phyloP scores from a whole-genome alignment of 2,113 vertebrate genomes.

The Protobothrops flavoviridis region DNA sequence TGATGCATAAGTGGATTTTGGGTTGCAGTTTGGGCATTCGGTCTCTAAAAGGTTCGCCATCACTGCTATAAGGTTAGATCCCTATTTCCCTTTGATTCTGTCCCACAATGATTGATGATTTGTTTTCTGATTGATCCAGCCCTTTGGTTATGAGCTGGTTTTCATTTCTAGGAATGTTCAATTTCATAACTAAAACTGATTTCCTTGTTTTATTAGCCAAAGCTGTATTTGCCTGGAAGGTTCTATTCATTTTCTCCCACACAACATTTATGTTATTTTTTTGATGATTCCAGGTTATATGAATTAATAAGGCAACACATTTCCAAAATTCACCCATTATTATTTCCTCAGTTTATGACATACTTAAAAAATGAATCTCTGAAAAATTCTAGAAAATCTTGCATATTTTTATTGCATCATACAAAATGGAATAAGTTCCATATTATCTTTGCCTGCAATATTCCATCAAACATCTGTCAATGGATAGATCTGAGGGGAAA shows the following conservation, averaged over 20 bases:
- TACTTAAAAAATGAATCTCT: constrained; percentile 2
- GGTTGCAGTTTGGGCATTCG: too few species aligned
- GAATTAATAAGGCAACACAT: neutral
- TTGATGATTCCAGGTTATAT: neutral
- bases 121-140: neutral
- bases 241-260: neutral
- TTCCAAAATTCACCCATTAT: neutral
- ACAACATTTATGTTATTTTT: neutral
- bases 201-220: neutral
- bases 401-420: neutral
- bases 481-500: neutral
- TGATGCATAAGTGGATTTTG: too few species aligned
- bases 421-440: neutral
- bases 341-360: neutral
- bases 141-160: neutral
- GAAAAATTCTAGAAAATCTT: neutral
- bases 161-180: neutral
- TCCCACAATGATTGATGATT: neutral
- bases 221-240: neutral
- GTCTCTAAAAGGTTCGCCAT: too few species aligned
- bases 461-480: neutral
- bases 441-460: neutral
- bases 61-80: neutral
- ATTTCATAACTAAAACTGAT: neutral
- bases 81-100: neutral